These are phyloP conservation scores for Indicator maculatus DNA, from an alignment of 2,113 vertebrate species.

Conservation along the genomic window DNA sequence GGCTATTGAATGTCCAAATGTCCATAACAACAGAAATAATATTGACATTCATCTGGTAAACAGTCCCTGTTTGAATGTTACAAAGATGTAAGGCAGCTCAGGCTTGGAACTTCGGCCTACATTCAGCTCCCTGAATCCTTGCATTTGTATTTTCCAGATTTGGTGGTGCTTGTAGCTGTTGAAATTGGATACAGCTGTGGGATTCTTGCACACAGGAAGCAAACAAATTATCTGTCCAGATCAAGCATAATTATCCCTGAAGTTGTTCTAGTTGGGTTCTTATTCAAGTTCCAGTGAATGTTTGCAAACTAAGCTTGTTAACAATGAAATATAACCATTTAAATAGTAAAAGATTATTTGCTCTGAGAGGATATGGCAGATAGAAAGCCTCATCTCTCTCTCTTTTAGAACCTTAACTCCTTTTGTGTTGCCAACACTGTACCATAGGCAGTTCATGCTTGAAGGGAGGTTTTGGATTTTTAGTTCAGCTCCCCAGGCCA, in stretches of 20 bases:
- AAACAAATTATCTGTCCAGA: not conserved
- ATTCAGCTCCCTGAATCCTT: not conserved
- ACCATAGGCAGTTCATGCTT: not conserved
- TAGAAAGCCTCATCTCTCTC: not conserved
- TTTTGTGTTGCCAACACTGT: not conserved
- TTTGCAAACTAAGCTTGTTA: not conserved
- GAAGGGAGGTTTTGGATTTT: not conserved
- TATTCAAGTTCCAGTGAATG: not conserved
- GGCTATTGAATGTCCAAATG: slow-evolving; percentile 35
- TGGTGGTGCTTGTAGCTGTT: not conserved
- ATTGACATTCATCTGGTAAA: slow-evolving; percentile 46
- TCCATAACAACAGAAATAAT: slow-evolving; percentile 44
- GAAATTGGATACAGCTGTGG: not conserved
- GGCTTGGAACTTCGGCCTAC: not conserved
- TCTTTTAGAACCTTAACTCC: not conserved
- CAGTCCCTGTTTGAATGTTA: not conserved
- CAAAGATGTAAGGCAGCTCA: not conserved
- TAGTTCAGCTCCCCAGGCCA: not conserved
- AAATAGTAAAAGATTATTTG: not conserved
- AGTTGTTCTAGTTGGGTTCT: not conserved
- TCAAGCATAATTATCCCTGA: not conserved
- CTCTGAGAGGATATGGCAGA: not conserved
- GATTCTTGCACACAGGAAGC: not conserved
- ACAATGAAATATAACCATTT: not conserved
- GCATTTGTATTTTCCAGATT: not conserved